Percentiles rank a stretch among this genome's conserved stretches.
These are phyloP conservation scores for Halichondria panicea DNA, from an alignment of 37 sponge, comb jelly and placozoan genomes.

Conservation along the genomic window DNA sequence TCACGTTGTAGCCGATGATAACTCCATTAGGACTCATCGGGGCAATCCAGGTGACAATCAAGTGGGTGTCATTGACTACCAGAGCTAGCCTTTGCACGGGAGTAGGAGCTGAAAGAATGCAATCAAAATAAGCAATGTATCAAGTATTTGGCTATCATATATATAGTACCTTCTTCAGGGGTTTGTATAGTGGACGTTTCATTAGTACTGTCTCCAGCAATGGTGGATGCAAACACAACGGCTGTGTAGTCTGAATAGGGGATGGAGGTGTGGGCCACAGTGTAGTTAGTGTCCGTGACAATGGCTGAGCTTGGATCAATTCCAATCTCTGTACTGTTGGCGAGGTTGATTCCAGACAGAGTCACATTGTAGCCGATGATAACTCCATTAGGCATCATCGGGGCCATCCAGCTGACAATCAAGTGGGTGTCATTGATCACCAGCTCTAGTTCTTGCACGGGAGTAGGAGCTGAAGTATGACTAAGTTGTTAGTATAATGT, in stretches of 20 bases:
- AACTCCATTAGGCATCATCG: conserved; percentile 36
- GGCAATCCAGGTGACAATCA: conserved; percentile 14
- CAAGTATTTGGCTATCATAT: background rate
- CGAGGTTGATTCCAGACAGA: background rate
- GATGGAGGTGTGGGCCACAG: background rate
- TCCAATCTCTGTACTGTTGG: background rate
- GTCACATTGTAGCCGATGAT: background rate
- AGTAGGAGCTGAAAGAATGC: background rate
- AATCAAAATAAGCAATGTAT: too few relatives aligned
- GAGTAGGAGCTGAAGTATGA: too few relatives aligned
- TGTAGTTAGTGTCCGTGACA: background rate
- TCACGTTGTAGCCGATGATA: background rate
- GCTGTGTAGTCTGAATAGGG: conserved; percentile 9
- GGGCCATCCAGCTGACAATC: conserved; percentile 14
- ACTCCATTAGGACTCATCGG: conserved; percentile 38
- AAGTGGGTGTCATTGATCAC: background rate
- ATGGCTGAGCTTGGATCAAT: background rate
- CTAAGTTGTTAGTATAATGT: too few relatives aligned
- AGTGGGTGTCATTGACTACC: background rate
- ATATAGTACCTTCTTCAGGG: conserved; percentile 2
- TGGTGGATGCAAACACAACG: conserved; percentile 2
- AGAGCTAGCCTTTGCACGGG: background rate
- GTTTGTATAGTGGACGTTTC: background rate
- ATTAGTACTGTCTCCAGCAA: background rate
- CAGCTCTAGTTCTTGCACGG: background rate